Percentiles rank a stretch among this genome's conserved stretches.
phyloP scores from a whole-genome alignment of 2,888 invertebrate genomes.

The Drosophila melanosoma region DNA sequence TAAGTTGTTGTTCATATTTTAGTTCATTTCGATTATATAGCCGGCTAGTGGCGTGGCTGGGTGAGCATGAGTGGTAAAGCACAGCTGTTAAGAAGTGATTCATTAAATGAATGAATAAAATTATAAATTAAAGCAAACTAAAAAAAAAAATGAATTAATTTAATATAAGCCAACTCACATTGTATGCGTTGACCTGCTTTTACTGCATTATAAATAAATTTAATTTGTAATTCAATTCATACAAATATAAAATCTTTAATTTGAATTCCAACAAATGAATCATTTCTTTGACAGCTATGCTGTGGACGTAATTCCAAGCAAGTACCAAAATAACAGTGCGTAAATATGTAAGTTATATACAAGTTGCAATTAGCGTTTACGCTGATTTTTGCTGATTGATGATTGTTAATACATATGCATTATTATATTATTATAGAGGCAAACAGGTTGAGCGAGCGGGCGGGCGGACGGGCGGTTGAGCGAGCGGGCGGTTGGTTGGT shows the following conservation, averaged over 20 bases:
- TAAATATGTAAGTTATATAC: conserved; percentile 65
- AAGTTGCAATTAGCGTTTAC: conserved; percentile 43
- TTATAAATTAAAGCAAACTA: too few species aligned
- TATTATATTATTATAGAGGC: conserved; percentile 11
- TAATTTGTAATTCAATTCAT: not conserved
- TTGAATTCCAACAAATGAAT: conserved; percentile 3
- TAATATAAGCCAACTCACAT: not conserved
- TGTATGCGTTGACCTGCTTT: not conserved
- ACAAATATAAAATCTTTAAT: not conserved
- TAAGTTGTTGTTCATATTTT: not conserved
- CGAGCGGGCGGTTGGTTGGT: conserved; percentile 18
- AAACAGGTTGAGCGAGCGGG: conserved; percentile 9
- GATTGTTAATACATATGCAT: conserved; percentile 26
- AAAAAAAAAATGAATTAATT: not conserved
- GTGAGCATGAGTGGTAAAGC: conserved; percentile 5
- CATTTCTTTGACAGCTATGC: conserved; percentile 4
- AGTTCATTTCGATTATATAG: not conserved
- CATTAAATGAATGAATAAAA: not conserved
- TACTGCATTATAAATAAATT: not conserved
- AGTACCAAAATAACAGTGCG: conserved; percentile 81
- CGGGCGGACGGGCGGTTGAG: conserved; percentile 37
- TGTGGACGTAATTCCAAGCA: conserved; percentile 49
- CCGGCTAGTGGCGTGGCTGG: conserved; percentile 24
- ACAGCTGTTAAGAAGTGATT: not conserved
- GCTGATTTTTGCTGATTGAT: conserved; percentile 27